A percentile compares a stretch with the other conserved stretches of the same genome.
phyloP scores from a whole-genome alignment of 2,113 vertebrate genomes.

The Seriola quinqueradiata region DNA sequence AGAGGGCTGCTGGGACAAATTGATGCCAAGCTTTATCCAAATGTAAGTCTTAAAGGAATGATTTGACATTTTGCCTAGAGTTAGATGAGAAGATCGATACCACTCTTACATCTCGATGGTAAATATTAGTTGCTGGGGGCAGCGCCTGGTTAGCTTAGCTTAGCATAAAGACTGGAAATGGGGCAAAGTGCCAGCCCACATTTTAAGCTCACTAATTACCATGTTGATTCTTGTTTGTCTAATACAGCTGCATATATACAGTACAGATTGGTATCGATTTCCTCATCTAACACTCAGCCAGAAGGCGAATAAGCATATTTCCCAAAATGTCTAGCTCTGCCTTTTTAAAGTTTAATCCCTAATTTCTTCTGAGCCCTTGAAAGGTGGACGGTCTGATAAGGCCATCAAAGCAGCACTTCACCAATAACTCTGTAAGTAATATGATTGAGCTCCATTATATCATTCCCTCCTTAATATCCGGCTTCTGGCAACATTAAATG shows the following conservation, averaged over 20 bases:
- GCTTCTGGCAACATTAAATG: conserved; percentile 45
- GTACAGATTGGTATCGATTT: neutral
- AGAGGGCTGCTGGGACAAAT: neutral
- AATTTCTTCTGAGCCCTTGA: neutral
- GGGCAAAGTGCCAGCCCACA: neutral
- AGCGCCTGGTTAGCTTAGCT: neutral
- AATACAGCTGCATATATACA: neutral
- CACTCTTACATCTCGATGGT: neutral
- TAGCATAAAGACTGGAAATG: neutral
- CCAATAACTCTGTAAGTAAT: conserved; percentile 17
- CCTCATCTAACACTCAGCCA: neutral
- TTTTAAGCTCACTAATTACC: neutral
- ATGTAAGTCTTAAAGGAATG: neutral
- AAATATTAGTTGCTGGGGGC: neutral
- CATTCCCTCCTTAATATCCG: conserved; percentile 46
- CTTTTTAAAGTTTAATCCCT: neutral
- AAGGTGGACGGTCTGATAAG: conserved; percentile 39
- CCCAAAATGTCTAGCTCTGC: neutral
- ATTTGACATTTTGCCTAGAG: neutral
- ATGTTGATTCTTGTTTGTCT: neutral
- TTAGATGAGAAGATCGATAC: neutral
- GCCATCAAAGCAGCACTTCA: conserved; percentile 41
- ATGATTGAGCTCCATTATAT: conserved; percentile 29
- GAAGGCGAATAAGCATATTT: neutral
- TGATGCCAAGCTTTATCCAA: conserved; percentile 16